Percentiles rank a stretch among this genome's conserved stretches.
These are phyloP conservation scores for Aplochiton taeniatus DNA, from an alignment of 2,797 vertebrate species.

Conservation along the genomic window DNA sequence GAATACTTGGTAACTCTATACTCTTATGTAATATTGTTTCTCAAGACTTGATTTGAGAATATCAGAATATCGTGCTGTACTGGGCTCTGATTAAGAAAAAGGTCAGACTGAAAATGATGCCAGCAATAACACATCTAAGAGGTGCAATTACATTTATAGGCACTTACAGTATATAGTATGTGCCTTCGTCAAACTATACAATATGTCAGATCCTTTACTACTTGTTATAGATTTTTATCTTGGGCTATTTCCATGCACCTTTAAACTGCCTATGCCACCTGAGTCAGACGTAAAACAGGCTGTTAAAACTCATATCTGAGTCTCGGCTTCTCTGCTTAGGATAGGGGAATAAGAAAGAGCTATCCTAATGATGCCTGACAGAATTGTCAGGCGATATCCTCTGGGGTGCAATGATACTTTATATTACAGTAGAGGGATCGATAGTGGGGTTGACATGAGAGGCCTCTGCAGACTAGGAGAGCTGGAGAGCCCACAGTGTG, in stretches of 20 bases:
- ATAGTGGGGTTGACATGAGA: constrained; percentile 64
- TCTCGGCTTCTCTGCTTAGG: constrained; percentile 42
- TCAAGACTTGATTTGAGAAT: no score
- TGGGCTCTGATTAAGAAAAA: no score
- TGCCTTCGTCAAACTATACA: constrained; percentile 22
- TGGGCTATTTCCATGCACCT: constrained; percentile 32
- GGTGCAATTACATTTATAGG: no score
- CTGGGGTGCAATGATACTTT: constrained; percentile 76
- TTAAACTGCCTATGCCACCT: constrained; percentile 48
- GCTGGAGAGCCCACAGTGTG: constrained; percentile 24
- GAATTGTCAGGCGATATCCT: constrained; percentile 73
- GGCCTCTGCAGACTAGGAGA: constrained; percentile 45
- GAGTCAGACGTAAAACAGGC: constrained; percentile 40
- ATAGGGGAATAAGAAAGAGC: constrained; percentile 64
- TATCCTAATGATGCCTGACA: constrained; percentile 79
- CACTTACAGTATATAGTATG: background rate
- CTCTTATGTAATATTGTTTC: no score
- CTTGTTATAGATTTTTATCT: constrained; percentile 45
- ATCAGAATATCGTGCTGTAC: no score
- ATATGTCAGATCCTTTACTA: constrained; percentile 32
- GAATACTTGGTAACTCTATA: no score
- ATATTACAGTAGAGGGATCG: constrained; percentile 73
- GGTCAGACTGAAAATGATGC: no score
- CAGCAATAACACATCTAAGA: no score
- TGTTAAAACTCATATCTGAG: constrained; percentile 45